Conservation (phyloP, 1,140 invertebrate genomes). For the Vanessa tameamea region DNA sequence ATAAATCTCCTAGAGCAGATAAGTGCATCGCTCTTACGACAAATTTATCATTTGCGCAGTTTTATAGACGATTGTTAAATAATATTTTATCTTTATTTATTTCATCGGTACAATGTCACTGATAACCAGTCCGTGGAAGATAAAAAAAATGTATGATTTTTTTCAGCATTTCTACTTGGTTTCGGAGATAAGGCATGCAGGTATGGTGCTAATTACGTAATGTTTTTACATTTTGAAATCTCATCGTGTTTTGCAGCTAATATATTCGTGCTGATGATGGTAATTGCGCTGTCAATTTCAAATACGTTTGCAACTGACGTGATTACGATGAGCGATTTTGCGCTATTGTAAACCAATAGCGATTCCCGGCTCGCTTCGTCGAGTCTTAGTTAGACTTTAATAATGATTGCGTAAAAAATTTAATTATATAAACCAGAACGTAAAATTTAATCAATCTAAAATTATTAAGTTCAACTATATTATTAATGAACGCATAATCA, state of each 20-base stretch:
- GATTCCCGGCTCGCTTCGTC: background rate
- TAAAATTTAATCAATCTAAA: too few species aligned
- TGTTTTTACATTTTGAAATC: conserved; percentile 15
- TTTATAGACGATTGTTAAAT: background rate
- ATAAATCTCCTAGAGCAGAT: background rate
- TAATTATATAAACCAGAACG: too few species aligned
- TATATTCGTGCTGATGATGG: conserved; percentile 22
- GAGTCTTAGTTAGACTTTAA: background rate
- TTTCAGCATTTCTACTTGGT: background rate
- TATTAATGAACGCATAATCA: too few species aligned
- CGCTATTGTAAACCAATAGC: background rate
- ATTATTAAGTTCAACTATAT: too few species aligned
- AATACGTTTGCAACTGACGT: conserved; percentile 22
- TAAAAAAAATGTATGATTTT: conserved; percentile 2
- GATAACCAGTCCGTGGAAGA: conserved; percentile 9
- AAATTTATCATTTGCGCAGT: too few species aligned
- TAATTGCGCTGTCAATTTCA: conserved; percentile 26
- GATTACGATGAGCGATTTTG: conserved; percentile 19
- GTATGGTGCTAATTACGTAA: conserved; percentile 12
- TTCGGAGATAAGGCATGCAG: background rate
- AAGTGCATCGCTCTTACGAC: too few species aligned
- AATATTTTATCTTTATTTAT: conserved; percentile 7
- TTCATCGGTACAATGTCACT: conserved; percentile 2
- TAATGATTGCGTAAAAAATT: too few species aligned
- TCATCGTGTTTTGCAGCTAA: conserved; percentile 18